Base-by-base conservation (phyloP, 2,888 invertebrate genomes). In the Gymnosoma rotundatum region DNA sequence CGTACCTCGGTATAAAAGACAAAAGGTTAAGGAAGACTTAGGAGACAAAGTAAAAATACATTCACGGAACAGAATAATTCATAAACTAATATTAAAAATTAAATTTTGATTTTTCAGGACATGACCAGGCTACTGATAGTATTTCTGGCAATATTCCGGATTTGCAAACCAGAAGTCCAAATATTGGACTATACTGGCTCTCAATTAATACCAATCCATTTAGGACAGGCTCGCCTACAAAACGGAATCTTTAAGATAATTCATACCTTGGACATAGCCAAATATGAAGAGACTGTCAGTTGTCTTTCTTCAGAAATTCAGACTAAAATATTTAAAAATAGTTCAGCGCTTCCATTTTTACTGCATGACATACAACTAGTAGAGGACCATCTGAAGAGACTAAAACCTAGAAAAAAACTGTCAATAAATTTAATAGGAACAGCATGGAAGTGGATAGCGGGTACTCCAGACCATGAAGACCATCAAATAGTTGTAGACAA, bases 171-270 rank as follows among this genome's bases (percentile, higher is more conserved):
- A 7, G 64, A 64, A n/a, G 64, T 48, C 8, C 48, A 25, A 64
- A 64, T 64, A 48, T 25, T 64, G 48, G 48, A 48, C 64, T 64
- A 64, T 25, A 48, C 64, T n/a, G 21, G 20, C 12, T 64, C 64
- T 7, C 64, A 64, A 64, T 64, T 64, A 48, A 48, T 64, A 21
- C 16, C 48, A 21, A 25, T 64, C n/a, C 21, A 64, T 25, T n/a
- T 48, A 5, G 64, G 64, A 48, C 48, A 64, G 20, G 21, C 25
- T 25, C 14, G 64, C 20, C 4, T 64, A 32, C 58, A 32, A 32
- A 58, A 58, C n/a, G 58, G 32, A 58, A 32, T n/a, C n/a, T 58
- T 58, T 32, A 58, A 58, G 32, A 16, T 32, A 12, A 58, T 58
- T 58, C 56, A 58, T 32, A 5, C 38, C n/a, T n/a, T n/a, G n/a